Percentiles rank a stretch among this genome's conserved stretches.
Conservation (phyloP, 2,113 vertebrate species). For the Polypterus senegalus region DNA sequence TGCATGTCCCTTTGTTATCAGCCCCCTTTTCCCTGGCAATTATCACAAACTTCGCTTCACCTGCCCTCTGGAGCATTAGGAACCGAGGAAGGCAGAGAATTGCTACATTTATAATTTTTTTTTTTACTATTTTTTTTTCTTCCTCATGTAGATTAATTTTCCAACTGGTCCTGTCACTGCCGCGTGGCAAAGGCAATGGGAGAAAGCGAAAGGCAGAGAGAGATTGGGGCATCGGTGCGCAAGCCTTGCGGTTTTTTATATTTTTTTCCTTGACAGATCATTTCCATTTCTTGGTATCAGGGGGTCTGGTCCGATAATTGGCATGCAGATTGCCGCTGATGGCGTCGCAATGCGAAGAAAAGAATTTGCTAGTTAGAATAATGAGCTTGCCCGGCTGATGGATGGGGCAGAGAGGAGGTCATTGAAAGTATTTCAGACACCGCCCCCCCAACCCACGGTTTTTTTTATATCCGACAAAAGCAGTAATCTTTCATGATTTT, state of each 20-base stretch:
- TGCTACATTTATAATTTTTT: constrained; percentile 59
- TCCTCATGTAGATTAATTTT: constrained; percentile 79
- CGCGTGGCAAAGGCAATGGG: constrained; percentile 33
- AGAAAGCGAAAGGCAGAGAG: constrained; percentile 30
- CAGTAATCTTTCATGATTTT: constrained; percentile 60
- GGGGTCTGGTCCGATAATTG: constrained; percentile 97
- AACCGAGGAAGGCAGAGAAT: constrained; percentile 50
- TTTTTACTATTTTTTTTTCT: constrained; percentile 40
- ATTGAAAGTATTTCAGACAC: constrained; percentile 67
- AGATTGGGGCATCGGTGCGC: constrained; percentile 55
- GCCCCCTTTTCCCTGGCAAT: constrained; percentile 49
- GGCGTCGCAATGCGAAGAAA: constrained; percentile 80
- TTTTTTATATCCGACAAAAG: constrained; percentile 58
- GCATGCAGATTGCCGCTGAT: constrained; percentile 99
- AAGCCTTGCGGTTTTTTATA: constrained; percentile 34
- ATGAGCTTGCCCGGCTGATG: constrained; percentile 90
- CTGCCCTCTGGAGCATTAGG: constrained; percentile 62
- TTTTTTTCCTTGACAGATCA: constrained; percentile 80
- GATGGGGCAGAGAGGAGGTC: constrained; percentile 90
- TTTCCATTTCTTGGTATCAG: constrained; percentile 94
- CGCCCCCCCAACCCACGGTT: constrained; percentile 28
- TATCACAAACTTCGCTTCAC: constrained; percentile 68
- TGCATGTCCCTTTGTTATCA: constrained; percentile 54
- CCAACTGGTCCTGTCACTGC: constrained; percentile 55
- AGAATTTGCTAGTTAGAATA: constrained; percentile 87